A percentile compares a stretch with the other conserved stretches of the same genome.
Conservation (phyloP, 2,888 invertebrate species). For the Cryptocheilus praepositus region DNA sequence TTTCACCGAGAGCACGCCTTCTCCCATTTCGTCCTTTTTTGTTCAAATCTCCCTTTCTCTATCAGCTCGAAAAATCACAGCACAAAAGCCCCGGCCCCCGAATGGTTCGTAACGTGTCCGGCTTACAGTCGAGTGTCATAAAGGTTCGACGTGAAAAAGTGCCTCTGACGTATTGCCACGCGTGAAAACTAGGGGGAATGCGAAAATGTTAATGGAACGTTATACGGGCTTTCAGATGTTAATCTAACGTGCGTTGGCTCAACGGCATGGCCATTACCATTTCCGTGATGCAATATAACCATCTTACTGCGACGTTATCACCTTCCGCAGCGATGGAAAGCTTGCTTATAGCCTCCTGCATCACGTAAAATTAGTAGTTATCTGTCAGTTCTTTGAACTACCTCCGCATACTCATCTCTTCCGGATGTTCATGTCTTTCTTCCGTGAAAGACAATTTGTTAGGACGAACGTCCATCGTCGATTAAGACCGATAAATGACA, state of each 20-base stretch:
- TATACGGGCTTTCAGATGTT: slow-evolving; percentile 8
- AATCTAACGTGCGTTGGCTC: slow-evolving; percentile 3
- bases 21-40: no score
- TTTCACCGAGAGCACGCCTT: no score
- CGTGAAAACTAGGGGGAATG: neutral
- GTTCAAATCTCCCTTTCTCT: no score
- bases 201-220: neutral
- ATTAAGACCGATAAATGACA: slow-evolving; percentile 43
- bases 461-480: slow-evolving; percentile 36
- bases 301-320: slow-evolving; percentile 4
- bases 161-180: neutral
- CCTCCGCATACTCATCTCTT: slow-evolving; percentile 15
- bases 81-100: no score
- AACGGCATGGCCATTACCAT: neutral
- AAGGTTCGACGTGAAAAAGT: neutral
- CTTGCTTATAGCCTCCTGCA: neutral
- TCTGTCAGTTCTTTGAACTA: slow-evolving; percentile 10
- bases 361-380: slow-evolving; percentile 48
- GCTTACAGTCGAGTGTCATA: neutral
- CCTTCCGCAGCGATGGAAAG: neutral
- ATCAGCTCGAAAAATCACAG: no score
- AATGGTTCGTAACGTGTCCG: no score
- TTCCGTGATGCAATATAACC: neutral
- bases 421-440: slow-evolving; percentile 15
- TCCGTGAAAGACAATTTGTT: slow-evolving; percentile 48